These are phyloP conservation scores for Amphiura filiformis DNA, from an alignment of 35 echinoderm and acorn worm species.

Conservation along the genomic window DNA sequence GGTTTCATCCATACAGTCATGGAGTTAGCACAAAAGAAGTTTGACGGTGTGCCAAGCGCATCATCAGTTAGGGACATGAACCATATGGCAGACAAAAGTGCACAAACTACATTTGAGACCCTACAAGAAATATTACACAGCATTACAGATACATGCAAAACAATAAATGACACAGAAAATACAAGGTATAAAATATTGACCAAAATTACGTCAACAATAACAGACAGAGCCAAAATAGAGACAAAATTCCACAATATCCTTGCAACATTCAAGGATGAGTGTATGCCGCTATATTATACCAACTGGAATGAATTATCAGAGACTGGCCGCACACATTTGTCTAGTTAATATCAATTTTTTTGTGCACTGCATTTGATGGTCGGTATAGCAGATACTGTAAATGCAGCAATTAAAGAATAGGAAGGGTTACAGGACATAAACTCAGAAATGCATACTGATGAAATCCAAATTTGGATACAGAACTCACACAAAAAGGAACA, in stretches of 20 bases:
- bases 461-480: background rate
- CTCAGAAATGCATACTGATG: background rate
- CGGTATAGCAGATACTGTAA: background rate
- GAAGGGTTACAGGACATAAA: constrained; percentile 23
- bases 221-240: constrained; percentile 22
- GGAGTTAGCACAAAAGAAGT: constrained; percentile 7
- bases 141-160: constrained; percentile 17
- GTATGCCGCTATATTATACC: constrained; percentile 2
- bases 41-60: background rate
- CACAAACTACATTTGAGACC: constrained; percentile 20
- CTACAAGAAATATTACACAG: constrained; percentile 26
- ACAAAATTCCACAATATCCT: constrained; percentile 17
- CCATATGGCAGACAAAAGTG: constrained; percentile 8
- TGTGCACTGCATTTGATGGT: constrained; percentile 24
- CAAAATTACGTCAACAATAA: constrained; percentile 9
- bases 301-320: background rate
- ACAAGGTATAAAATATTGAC: constrained; percentile 21
- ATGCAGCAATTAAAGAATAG: constrained; percentile 20
- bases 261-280: constrained; percentile 21
- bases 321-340: background rate
- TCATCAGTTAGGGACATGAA: background rate
- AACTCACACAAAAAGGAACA: background rate
- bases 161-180: constrained; percentile 18
- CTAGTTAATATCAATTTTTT: constrained; percentile 25
- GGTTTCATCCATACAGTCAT: constrained; percentile 27